Conservation (phyloP, 2,888 invertebrate genomes). For the Pandemis cinnamomeana region DNA sequence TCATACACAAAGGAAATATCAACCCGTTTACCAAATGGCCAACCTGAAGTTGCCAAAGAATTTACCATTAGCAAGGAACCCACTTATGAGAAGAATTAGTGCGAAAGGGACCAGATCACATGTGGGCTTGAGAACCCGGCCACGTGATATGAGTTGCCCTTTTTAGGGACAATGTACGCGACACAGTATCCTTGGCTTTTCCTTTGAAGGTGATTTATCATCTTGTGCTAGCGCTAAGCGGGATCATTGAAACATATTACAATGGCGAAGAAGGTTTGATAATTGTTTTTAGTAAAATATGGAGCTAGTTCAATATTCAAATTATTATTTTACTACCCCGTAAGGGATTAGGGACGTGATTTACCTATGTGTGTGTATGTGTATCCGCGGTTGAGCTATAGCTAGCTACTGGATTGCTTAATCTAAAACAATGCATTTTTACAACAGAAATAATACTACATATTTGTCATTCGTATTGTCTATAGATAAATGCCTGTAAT, state of each 20-base stretch:
- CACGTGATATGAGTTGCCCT: slow-evolving; percentile 24
- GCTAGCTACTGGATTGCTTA: too few relatives aligned
- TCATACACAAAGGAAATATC: too few relatives aligned
- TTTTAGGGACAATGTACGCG: slow-evolving; percentile 25
- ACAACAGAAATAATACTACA: too few relatives aligned
- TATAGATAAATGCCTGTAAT: too few relatives aligned
- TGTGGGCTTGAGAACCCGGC: slow-evolving; percentile 4
- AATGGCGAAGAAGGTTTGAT: neutral
- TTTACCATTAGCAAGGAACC: neutral
- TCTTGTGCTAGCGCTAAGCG: slow-evolving; percentile 6
- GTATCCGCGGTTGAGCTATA: too few relatives aligned
- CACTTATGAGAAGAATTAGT: neutral
- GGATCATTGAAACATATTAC: neutral
- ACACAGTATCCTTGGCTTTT: neutral
- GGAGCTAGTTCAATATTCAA: too few relatives aligned
- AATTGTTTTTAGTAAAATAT: neutral
- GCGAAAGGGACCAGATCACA: neutral
- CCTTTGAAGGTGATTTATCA: slow-evolving; percentile 28
- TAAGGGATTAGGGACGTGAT: too few relatives aligned
- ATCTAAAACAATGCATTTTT: too few relatives aligned
- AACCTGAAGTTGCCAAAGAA: neutral
- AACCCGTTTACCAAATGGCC: too few relatives aligned
- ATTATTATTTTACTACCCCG: too few relatives aligned
- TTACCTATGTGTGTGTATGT: too few relatives aligned
- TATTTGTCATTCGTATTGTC: too few relatives aligned